These are phyloP conservation scores for Synanthedon formicaeformis DNA, from an alignment of 2,888 invertebrate species.

Conservation along the genomic window DNA sequence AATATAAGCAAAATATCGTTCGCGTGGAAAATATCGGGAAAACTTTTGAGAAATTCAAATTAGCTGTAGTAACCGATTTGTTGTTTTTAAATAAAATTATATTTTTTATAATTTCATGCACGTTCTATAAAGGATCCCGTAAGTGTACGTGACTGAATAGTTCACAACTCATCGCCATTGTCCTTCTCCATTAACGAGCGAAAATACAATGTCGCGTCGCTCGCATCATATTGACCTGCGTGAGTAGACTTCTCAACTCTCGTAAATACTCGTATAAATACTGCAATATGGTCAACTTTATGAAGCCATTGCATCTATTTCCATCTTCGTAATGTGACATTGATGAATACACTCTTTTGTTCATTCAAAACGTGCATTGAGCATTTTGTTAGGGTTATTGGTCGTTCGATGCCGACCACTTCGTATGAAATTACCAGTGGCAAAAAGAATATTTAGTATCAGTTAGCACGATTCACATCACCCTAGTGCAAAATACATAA, in stretches of 20 bases:
- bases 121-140: constrained; percentile 20
- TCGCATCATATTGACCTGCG: constrained; percentile 24
- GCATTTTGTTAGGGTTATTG: neutral
- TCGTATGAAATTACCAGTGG: neutral
- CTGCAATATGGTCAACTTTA: constrained; percentile 23
- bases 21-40: no score
- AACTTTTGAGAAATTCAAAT: no score
- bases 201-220: constrained; percentile 18
- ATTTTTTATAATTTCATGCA: constrained; percentile 10
- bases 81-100: neutral
- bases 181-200: constrained; percentile 25
- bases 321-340: constrained; percentile 37
- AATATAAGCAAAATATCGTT: no score
- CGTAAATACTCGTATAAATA: constrained; percentile 12
- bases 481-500: no score
- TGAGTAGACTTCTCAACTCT: constrained; percentile 31
- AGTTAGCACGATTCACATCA: no score
- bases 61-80: no score
- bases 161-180: constrained; percentile 23
- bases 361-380: neutral
- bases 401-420: neutral
- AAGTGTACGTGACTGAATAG: constrained; percentile 26
- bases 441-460: no score
- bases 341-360: constrained; percentile 20
- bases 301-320: constrained; percentile 27